Conservation (phyloP, 2,888 invertebrate genomes). For the Apamea epomidion region DNA sequence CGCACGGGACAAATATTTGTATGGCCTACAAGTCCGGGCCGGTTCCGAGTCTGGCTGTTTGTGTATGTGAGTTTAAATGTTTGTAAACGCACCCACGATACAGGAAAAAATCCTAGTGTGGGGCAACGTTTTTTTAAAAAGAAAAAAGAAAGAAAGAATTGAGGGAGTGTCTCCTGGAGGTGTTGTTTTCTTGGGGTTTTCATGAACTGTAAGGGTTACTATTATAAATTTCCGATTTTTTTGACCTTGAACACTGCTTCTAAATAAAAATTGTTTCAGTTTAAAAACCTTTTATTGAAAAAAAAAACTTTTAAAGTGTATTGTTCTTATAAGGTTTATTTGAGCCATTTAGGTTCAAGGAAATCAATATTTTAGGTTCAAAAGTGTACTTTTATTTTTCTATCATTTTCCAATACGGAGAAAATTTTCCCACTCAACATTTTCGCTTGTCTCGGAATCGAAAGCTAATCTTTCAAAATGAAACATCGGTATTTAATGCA, state of each 20-base stretch:
- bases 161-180: not conserved
- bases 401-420: not conserved
- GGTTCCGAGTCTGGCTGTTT: too few species aligned
- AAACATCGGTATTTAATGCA: not conserved
- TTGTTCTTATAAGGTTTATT: not conserved
- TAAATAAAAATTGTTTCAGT: too few species aligned
- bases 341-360: too few species aligned
- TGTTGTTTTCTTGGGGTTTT: not conserved
- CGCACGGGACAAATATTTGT: too few species aligned
- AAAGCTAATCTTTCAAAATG: not conserved
- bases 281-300: not conserved
- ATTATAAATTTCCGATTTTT: not conserved
- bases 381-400: not conserved
- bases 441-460: not conserved
- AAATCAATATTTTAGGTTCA: not conserved
- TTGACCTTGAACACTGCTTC: not conserved
- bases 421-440: not conserved
- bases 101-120: too few species aligned
- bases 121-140: too few species aligned
- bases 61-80: too few species aligned
- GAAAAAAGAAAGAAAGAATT: too few species aligned
- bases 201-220: not conserved
- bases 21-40: too few species aligned
- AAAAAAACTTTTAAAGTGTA: too few species aligned
- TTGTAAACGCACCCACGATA: too few species aligned